Percentiles rank a stretch among this genome's conserved stretches.
These are phyloP conservation scores for Rhopilema esculentum DNA, from an alignment of 30 jellyfish, hydroid and myxozoan species.

Conservation along the genomic window DNA sequence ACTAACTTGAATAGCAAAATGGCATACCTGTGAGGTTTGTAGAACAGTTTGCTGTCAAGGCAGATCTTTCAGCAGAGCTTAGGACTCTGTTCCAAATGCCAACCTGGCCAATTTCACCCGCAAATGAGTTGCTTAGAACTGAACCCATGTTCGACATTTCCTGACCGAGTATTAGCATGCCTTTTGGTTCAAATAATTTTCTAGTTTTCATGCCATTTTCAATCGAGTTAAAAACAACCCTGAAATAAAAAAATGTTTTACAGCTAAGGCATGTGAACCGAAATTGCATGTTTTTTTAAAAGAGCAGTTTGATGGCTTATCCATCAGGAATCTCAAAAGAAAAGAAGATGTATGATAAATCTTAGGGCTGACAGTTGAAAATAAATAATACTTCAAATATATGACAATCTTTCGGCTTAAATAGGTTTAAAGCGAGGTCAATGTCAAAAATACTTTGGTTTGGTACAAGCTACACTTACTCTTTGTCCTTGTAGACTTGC, in stretches of 20 bases:
- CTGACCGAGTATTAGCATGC: slow-evolving; percentile 69
- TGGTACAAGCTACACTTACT: slow-evolving; percentile 26
- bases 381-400: too few relatives aligned
- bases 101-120: slow-evolving; percentile 89
- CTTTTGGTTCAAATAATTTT: slow-evolving; percentile 61
- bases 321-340: too few relatives aligned
- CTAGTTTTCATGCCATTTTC: slow-evolving; percentile 6
- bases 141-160: slow-evolving; percentile 30
- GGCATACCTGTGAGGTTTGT: slow-evolving; percentile 79
- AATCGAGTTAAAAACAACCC: background rate
- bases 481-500: slow-evolving; percentile 28
- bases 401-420: too few relatives aligned
- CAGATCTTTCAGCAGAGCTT: slow-evolving; percentile 35
- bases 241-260: background rate
- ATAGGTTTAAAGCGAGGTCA: background rate
- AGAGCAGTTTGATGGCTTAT: too few relatives aligned
- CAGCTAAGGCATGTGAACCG: background rate
- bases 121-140: slow-evolving; percentile 39
- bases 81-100: slow-evolving; percentile 82
- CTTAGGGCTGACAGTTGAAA: too few relatives aligned
- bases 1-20: background rate
- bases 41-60: slow-evolving; percentile 66
- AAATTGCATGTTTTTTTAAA: too few relatives aligned
- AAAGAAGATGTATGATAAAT: too few relatives aligned
- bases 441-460: background rate